These are phyloP conservation scores for Ochlodes sylvanus DNA, from an alignment of 2,888 invertebrate genomes.

Conservation along the genomic window DNA sequence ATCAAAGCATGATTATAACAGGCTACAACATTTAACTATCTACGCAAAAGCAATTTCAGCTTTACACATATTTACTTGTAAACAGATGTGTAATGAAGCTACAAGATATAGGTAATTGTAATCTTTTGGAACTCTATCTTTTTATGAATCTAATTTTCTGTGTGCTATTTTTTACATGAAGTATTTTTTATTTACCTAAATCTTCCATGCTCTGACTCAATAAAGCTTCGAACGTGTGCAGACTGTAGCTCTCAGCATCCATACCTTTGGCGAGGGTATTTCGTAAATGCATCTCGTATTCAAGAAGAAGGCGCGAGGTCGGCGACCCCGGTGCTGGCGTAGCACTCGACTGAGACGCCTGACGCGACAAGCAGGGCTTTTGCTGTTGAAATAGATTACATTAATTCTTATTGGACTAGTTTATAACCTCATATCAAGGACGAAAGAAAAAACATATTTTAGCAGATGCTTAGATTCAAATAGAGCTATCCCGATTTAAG, in stretches of 20 bases:
- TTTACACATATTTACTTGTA: constrained; percentile 21
- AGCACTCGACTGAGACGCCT: constrained; percentile 86
- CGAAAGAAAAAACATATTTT: neutral
- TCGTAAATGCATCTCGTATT: constrained; percentile 97
- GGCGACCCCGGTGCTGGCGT: constrained; percentile 93
- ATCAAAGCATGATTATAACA: constrained; percentile 36
- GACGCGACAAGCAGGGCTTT: constrained; percentile 79
- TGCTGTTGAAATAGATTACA: constrained; percentile 47
- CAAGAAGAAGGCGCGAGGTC: constrained; percentile 92
- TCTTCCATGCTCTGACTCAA: constrained; percentile 98
- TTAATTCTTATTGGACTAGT: constrained; percentile 17
- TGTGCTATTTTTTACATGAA: constrained; percentile 34
- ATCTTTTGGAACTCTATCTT: constrained; percentile 18
- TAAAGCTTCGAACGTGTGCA: constrained; percentile 96
- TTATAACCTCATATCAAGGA: neutral
- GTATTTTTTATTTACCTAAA: constrained; percentile 86
- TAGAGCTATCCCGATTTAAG: too few species aligned
- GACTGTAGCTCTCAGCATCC: constrained; percentile 97
- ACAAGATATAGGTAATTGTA: constrained; percentile 38
- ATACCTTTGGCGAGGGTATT: constrained; percentile 97
- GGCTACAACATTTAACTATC: constrained; percentile 38
- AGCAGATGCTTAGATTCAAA: too few species aligned
- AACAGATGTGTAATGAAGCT: constrained; percentile 35
- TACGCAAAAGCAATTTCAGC: constrained; percentile 36
- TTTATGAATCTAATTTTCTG: constrained; percentile 26